phyloP scores from a whole-genome alignment of 2,888 invertebrate species.

The Mythimna albipuncta region DNA sequence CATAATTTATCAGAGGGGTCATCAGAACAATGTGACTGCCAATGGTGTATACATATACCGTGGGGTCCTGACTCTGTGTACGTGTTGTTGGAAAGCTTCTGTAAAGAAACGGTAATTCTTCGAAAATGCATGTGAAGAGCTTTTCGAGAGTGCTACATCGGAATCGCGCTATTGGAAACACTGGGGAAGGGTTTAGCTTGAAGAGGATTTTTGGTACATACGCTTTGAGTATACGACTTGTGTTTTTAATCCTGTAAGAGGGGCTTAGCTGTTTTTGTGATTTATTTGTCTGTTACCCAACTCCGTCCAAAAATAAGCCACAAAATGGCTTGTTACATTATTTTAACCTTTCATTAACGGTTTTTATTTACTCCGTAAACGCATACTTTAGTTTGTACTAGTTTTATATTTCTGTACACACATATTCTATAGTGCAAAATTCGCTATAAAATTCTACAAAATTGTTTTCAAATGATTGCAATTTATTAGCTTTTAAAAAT shows the following conservation, averaged over 20 bases:
- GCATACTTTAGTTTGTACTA: not conserved
- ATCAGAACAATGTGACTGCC: conserved; percentile 47
- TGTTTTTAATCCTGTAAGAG: conserved; percentile 37
- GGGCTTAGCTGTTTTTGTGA: conserved; percentile 39
- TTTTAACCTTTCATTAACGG: conserved; percentile 17
- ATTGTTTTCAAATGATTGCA: conserved; percentile 33
- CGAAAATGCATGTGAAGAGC: conserved; percentile 44
- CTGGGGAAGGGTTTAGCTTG: conserved; percentile 36
- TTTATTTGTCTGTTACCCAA: conserved; percentile 30
- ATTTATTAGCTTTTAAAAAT: conserved; percentile 40
- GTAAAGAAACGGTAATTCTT: conserved; percentile 52
- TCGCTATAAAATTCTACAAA: conserved; percentile 8
- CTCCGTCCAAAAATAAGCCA: conserved; percentile 57
- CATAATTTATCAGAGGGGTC: conserved; percentile 43
- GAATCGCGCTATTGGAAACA: conserved; percentile 46
- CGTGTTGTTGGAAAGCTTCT: conserved; percentile 37
- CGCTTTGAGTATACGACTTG: conserved; percentile 49
- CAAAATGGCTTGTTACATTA: conserved; percentile 33
- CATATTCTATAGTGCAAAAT: not conserved
- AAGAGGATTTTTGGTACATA: conserved; percentile 41
- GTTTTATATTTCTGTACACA: not conserved
- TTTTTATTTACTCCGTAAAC: conserved; percentile 27
- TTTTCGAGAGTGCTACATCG: conserved; percentile 52
- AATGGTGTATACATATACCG: conserved; percentile 31
- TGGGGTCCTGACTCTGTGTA: conserved; percentile 40